phyloP scores from a whole-genome alignment of 2,113 vertebrate species.

The Polypterus senegalus region DNA sequence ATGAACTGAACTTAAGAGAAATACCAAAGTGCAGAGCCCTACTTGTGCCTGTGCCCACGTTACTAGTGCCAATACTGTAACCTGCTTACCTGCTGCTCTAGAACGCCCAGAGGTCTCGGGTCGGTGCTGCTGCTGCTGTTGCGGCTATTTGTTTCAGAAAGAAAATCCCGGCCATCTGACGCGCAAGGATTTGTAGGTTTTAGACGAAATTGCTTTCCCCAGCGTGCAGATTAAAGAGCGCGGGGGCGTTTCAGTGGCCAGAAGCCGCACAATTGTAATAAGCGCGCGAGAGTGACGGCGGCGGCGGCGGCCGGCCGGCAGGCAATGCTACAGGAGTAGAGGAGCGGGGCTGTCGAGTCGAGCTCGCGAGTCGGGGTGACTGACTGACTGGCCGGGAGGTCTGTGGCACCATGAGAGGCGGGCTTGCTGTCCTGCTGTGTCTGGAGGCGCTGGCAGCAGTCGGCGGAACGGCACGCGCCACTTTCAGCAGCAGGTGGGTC shows the following conservation, averaged over 20 bases:
- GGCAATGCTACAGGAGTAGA: too few relatives aligned
- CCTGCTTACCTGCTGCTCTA: too few relatives aligned
- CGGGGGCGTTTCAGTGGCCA: conserved; percentile 34
- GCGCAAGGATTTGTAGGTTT: conserved; percentile 72
- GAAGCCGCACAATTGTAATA: too few relatives aligned
- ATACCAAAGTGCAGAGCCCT: too few relatives aligned
- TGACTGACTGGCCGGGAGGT: conserved; percentile 28
- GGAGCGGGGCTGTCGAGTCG: too few relatives aligned
- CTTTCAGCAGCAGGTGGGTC: conserved; percentile 28
- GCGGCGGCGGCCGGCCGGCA: too few relatives aligned
- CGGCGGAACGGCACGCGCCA: conserved; percentile 31
- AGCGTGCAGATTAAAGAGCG: conserved; percentile 66
- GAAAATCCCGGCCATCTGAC: conserved; percentile 78
- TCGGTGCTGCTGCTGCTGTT: too few relatives aligned
- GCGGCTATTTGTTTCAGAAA: neutral
- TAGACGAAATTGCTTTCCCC: conserved; percentile 73
- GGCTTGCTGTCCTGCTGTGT: conserved; percentile 60
- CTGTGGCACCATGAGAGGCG: conserved; percentile 55
- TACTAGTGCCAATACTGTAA: too few relatives aligned
- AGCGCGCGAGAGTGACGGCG: too few relatives aligned
- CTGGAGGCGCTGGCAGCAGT: conserved; percentile 51
- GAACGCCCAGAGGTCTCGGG: too few relatives aligned
- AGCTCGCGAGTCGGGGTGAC: conserved; percentile 19
- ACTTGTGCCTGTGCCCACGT: too few relatives aligned
- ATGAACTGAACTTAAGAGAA: too few relatives aligned